These are phyloP conservation scores for Ceraclea dissimilis DNA, from an alignment of 2,888 invertebrate species.

Conservation along the genomic window DNA sequence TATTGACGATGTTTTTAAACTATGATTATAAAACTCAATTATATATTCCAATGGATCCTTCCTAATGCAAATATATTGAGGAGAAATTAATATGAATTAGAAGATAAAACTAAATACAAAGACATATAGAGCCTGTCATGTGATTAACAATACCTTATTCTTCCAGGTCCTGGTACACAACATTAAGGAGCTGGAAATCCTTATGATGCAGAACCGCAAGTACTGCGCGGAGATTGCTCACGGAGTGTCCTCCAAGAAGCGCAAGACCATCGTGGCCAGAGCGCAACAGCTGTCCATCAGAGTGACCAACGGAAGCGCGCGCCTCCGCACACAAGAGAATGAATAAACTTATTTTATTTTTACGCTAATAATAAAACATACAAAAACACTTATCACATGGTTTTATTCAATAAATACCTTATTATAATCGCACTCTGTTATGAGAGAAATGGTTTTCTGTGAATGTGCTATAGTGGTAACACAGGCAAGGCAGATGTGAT, in stretches of 20 bases:
- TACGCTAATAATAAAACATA: neutral
- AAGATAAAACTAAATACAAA: slow-evolving; percentile 9
- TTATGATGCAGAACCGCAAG: slow-evolving; percentile 98
- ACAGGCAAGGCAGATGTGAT: too few species aligned
- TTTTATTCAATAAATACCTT: neutral
- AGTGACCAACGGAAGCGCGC: slow-evolving; percentile 93
- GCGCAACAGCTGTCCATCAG: slow-evolving; percentile 93
- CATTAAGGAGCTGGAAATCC: slow-evolving; percentile 85
- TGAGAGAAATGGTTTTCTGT: too few species aligned
- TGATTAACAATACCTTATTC: too few species aligned
- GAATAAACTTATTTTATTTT: slow-evolving; percentile 51
- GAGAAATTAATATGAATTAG: slow-evolving; percentile 8
- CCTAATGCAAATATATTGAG: slow-evolving; percentile 18
- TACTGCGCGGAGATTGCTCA: slow-evolving; percentile 98
- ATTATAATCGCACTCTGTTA: too few species aligned
- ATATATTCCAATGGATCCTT: slow-evolving; percentile 22
- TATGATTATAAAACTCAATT: slow-evolving; percentile 16
- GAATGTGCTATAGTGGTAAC: too few species aligned
- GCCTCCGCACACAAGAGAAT: slow-evolving; percentile 96
- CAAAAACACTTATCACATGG: neutral
- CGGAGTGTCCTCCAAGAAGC: slow-evolving; percentile 94
- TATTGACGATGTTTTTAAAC: too few species aligned
- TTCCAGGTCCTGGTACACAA: slow-evolving; percentile 45
- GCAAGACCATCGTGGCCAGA: slow-evolving; percentile 92
- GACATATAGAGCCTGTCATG: too few species aligned